Evolutionary conservation across 2,888 invertebrate species (phyloP).

Genomic region (Watsonalla cultraria): DNA sequence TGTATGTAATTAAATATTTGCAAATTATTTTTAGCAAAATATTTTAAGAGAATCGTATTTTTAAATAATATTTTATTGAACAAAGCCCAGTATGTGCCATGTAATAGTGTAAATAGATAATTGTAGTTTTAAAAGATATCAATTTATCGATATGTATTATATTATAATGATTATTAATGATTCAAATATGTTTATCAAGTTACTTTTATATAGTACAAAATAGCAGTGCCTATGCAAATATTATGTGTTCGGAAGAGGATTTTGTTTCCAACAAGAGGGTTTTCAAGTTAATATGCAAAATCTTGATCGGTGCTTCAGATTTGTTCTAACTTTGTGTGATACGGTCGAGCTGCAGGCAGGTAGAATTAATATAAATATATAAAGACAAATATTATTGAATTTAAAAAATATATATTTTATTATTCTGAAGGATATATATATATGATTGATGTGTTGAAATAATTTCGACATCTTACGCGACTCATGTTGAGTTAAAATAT

Average conservation of each 20-base stretch:
- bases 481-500: conserved; percentile 65
- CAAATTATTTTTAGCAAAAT: conserved; percentile 3
- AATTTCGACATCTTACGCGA: conserved; percentile 48
- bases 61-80: conserved; percentile 23
- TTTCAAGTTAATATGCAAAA: too few relatives aligned
- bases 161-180: conserved; percentile 13
- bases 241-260: conserved; percentile 13
- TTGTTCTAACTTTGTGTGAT: too few relatives aligned
- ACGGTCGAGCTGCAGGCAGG: too few relatives aligned
- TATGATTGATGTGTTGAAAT: conserved; percentile 38
- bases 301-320: too few relatives aligned
- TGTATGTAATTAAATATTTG: conserved; percentile 29
- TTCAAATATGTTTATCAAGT: conserved; percentile 9
- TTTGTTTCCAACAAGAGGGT: too few relatives aligned
- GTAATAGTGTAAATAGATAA: conserved; percentile 44
- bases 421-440: conserved; percentile 4
- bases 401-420: too few relatives aligned
- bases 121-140: conserved; percentile 14
- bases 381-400: too few relatives aligned
- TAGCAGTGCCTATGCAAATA: conserved; percentile 42
- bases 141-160: conserved; percentile 14
- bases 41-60: conserved; percentile 2
- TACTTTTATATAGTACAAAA: conserved; percentile 44
- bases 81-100: conserved; percentile 68
- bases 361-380: too few relatives aligned